These are phyloP conservation scores for Lasioglossum oenotherae DNA, from an alignment of 2,888 invertebrate species.

Conservation along the genomic window DNA sequence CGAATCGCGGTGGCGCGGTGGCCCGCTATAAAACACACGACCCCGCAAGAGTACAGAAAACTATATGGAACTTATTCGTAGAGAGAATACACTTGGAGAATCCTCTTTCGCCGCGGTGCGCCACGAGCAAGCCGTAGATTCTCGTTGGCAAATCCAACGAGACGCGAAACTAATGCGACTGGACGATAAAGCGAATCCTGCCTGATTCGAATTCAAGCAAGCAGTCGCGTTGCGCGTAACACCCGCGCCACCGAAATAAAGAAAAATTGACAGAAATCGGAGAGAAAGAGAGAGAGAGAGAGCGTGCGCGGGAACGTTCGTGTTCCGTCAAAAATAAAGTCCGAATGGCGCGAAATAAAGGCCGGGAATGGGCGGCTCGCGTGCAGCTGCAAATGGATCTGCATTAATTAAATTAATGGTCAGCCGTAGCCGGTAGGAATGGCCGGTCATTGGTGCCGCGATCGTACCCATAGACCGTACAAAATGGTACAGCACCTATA, in stretches of 20 bases:
- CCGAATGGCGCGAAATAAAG: slow-evolving; percentile 65
- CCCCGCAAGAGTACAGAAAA: neutral
- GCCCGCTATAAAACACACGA: neutral
- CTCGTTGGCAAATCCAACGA: neutral
- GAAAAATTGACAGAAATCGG: neutral
- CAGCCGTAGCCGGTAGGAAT: slow-evolving; percentile 60
- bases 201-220: slow-evolving; percentile 1
- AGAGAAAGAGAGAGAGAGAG: neutral
- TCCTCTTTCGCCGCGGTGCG: neutral
- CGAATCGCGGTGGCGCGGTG: neutral
- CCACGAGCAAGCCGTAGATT: neutral
- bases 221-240: neutral
- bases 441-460: slow-evolving; percentile 60
- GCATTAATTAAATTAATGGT: slow-evolving; percentile 73
- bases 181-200: slow-evolving; percentile 13
- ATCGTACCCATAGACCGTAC: slow-evolving; percentile 54
- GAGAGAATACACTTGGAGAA: slow-evolving; percentile 8
- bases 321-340: slow-evolving; percentile 64
- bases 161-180: neutral
- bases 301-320: neutral
- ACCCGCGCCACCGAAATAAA: neutral
- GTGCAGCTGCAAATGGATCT: slow-evolving; percentile 67
- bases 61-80: neutral
- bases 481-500: slow-evolving; percentile 37
- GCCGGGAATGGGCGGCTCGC: slow-evolving; percentile 59